Evolutionary conservation across 2,113 vertebrate species (phyloP), one percentile per base, ranked within the genome.

Genomic region (Sitta europaea): DNA sequence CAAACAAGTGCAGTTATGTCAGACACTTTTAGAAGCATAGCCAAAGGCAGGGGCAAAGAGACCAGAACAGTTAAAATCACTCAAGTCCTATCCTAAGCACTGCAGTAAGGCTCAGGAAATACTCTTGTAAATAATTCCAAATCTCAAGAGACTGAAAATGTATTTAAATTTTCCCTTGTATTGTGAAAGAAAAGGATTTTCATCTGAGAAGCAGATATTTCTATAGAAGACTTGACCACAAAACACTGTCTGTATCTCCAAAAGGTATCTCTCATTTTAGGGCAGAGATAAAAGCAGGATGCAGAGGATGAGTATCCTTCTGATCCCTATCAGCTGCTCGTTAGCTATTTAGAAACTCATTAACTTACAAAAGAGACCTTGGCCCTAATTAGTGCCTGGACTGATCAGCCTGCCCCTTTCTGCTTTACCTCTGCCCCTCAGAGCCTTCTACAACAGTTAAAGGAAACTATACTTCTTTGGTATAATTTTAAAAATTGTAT

Each of bases 341-440:
- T 55, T 86, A 86, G 67, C 36, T 77, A 67, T 89, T 95, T 97
- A 94, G 93, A 92, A 91, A 95, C 87, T 92, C 70, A 95, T 96
- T 96, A 96, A 94, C 91, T 96, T 89, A 48, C 51, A 35, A 77
- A 92, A 67, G 28, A 82, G 89, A 96, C 93, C 80, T 94, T 94
- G 68, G 45, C 86, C 86, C 75, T 92, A 88, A 95, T 92, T 93
- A 93, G 70, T 92, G 27, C 58, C 47, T 90, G 43, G 31, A 35
- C 38, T 65, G 40, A 70, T 51, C 59, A 73, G 7, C 15, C 61
- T 91, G 80, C 66, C 78, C 31, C 65, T 67, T 91, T 74, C 35
- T 77, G 63, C 72, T 82, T 94, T 65, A 66, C 70, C 66, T 84
- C 73, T 88, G 68, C 57, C 40, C 50, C 65, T 88, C 47, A 59